These are phyloP conservation scores for Cylas formicarius DNA, from an alignment of 1,140 invertebrate genomes.

Conservation along the genomic window DNA sequence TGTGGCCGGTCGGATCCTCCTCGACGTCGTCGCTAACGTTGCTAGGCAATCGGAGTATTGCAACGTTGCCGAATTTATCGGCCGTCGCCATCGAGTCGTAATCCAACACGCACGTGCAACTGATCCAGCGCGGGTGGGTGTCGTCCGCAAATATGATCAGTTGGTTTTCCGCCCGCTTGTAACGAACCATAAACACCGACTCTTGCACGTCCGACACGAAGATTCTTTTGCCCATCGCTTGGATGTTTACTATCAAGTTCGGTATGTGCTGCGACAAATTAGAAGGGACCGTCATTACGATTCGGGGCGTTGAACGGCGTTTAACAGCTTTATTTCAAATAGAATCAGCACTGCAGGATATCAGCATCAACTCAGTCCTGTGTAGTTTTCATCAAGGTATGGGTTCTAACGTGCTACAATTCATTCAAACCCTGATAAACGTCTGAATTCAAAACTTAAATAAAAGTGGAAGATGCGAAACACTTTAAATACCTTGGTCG, in stretches of 20 bases:
- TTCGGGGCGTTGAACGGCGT: too few relatives aligned
- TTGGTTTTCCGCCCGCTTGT: constrained; percentile 94
- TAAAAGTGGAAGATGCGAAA: too few relatives aligned
- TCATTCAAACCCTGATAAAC: too few relatives aligned
- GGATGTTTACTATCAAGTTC: constrained; percentile 88
- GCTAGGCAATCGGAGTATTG: constrained; percentile 79
- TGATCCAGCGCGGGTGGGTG: constrained; percentile 94
- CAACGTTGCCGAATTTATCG: constrained; percentile 98
- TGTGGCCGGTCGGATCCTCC: constrained; percentile 97
- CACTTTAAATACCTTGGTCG: too few relatives aligned
- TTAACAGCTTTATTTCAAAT: too few relatives aligned
- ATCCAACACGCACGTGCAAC: constrained; percentile 86
- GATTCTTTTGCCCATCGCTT: constrained; percentile 87
- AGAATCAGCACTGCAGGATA: constrained; percentile 38
- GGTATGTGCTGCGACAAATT: constrained; percentile 79
- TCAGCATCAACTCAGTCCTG: constrained; percentile 23
- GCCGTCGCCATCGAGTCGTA: constrained; percentile 94
- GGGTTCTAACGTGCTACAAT: too few relatives aligned
- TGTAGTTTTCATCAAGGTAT: constrained; percentile 23
- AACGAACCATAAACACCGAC: constrained; percentile 92
- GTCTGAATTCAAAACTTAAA: too few relatives aligned
- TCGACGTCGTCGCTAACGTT: constrained; percentile 96
- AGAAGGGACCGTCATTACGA: too few relatives aligned
- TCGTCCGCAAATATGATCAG: constrained; percentile 98
- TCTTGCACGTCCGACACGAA: constrained; percentile 96